Conservation (phyloP, 2,888 invertebrate genomes). For the Phania funesta region DNA sequence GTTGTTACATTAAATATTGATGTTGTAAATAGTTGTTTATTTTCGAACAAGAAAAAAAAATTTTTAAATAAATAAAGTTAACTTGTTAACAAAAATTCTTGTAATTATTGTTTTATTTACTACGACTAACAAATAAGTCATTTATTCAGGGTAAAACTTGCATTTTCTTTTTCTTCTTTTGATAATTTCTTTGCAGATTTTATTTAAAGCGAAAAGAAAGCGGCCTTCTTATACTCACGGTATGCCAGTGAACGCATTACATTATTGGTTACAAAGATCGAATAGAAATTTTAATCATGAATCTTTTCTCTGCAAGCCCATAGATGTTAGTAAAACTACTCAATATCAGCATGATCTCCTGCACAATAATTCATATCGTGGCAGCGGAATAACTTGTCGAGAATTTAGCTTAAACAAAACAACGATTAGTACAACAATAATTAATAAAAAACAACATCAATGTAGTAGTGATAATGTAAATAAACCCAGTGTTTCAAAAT, state of each 20-base stretch:
- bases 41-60: constrained; percentile 6
- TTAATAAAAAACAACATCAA: constrained; percentile 61
- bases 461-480: constrained; percentile 57
- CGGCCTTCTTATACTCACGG: constrained; percentile 15
- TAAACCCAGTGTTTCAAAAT: constrained; percentile 57
- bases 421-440: constrained; percentile 65
- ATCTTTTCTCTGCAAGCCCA: neutral
- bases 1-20: constrained; percentile 56
- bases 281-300: neutral
- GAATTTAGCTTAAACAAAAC: constrained; percentile 61
- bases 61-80: constrained; percentile 14
- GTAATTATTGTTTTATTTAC: constrained; percentile 39
- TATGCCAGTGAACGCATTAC: neutral
- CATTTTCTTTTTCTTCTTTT: constrained; percentile 20
- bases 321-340: neutral
- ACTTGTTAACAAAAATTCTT: constrained; percentile 1
- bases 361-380: neutral
- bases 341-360: neutral
- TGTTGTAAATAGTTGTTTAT: constrained; percentile 52
- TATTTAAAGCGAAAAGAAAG: constrained; percentile 47
- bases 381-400: constrained; percentile 8
- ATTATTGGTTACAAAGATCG: neutral
- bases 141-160: constrained; percentile 45
- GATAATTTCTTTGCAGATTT: constrained; percentile 60
- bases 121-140: neutral